Base-by-base conservation (phyloP, 2,797 vertebrate genomes). In the Spea hammondii region DNA sequence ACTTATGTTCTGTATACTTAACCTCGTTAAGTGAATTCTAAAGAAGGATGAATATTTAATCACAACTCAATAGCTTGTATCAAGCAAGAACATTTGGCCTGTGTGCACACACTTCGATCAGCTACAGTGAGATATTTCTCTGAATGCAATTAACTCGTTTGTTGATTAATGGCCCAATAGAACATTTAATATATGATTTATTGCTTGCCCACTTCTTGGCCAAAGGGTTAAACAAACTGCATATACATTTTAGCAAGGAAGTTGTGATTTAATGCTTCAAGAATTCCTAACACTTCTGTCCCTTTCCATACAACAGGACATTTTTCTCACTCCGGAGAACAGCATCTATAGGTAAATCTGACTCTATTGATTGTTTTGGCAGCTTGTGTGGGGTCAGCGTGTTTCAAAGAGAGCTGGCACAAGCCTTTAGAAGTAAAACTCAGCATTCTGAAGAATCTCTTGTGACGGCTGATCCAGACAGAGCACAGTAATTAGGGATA, bases 401-500 rank as follows among this genome's bases (percentile, higher is more conserved):
- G 64, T 64, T 78, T 65, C 8, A 55, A 48, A 68, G 76, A 76
- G 57, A 68, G 79, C 79, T 77, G 79, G 70, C 79, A 77, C 55
- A 48, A n/a, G 64, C 4, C 64, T 77, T 69, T 69, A 51, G 54
- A 69, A 73, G 65, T 54, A 81, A 77, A 77, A 44, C 74, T 81
- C 79, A 77, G 79, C 70, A 62, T 77, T 70, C 50, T 54, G 49
- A 77, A 68, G 70, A 76, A 81, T 77, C 79, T 73, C 79, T 62
- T 73, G 74, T 80, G 79, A 77, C 69, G 12, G 74, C 70, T 51
- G 49, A 92, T 94, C 93, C 92, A 93, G 91, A 91, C 66, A 46
- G 62, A 78, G 74, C 11, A 46, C 50, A 62, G 53, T 77, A 74
- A 73, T 79, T 74, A 70, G 54, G 70, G 79, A 81, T 77, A 81